Percentiles rank a stretch among this genome's conserved stretches.
phyloP scores from a whole-genome alignment of 1,140 invertebrate species.

The Aphidius gifuensis region DNA sequence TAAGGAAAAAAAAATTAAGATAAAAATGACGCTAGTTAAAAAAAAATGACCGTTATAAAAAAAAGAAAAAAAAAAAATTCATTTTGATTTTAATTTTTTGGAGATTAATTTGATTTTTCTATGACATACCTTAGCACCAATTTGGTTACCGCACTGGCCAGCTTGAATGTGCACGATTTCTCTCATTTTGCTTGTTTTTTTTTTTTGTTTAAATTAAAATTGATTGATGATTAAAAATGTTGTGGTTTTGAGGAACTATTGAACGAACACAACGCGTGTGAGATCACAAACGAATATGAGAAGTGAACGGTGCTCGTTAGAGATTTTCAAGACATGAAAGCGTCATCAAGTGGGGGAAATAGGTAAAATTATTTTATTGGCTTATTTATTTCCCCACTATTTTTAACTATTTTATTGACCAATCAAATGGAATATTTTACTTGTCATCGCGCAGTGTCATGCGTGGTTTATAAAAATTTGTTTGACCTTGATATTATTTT shows the following conservation, averaged over 20 bases:
- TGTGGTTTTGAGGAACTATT: conserved; percentile 14
- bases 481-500: not conserved
- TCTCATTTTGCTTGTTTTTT: conserved; percentile 64
- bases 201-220: conserved; percentile 15
- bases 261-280: conserved; percentile 22
- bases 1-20: not conserved
- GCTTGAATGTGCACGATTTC: conserved; percentile 88
- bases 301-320: conserved; percentile 45
- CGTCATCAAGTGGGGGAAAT: conserved; percentile 24
- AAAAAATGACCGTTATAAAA: conserved; percentile 8
- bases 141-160: conserved; percentile 88
- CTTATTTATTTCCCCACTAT: conserved; percentile 13
- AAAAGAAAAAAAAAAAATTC: not conserved
- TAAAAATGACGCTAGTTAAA: conserved; percentile 11
- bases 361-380: conserved; percentile 35
- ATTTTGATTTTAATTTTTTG: no score
- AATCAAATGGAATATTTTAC: no score
- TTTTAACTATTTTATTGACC: not conserved
- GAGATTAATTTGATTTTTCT: not conserved
- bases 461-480: not conserved
- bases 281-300: conserved; percentile 31
- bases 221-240: conserved; percentile 15
- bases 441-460: no score
- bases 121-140: conserved; percentile 78
- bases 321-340: conserved; percentile 47